Percentiles rank a stretch among this genome's conserved stretches.
Evolutionary conservation across 1,140 invertebrate species (phyloP).

Genomic region (Battus philenor): DNA sequence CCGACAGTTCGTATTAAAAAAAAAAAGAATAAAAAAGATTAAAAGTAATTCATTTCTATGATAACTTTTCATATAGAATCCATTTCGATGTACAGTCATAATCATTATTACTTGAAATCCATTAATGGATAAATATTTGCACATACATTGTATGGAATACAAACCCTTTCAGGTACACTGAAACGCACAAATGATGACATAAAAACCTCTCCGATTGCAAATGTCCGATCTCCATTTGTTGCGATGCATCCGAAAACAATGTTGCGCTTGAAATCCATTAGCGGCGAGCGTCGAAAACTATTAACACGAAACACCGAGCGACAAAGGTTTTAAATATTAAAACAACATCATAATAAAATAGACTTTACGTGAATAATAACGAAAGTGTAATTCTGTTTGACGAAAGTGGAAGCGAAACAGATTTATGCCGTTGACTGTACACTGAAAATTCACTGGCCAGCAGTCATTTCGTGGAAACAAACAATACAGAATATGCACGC

Average conservation of each 20-base stretch:
- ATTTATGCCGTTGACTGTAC: conserved; percentile 16
- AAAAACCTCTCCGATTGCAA: conserved; percentile 40
- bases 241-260: conserved; percentile 56
- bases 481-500: conserved; percentile 40
- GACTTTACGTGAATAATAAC: not conserved
- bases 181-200: conserved; percentile 18
- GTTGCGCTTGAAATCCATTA: conserved; percentile 61
- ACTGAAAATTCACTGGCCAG: conserved; percentile 41
- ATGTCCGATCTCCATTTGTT: conserved; percentile 52
- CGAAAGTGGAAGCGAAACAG: not conserved
- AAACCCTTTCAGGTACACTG: conserved; percentile 3
- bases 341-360: not conserved
- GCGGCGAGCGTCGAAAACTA: conserved; percentile 39
- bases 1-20: too few species aligned
- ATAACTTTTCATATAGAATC: too few species aligned
- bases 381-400: conserved; percentile 9
- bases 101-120: too few species aligned
- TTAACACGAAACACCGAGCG: conserved; percentile 23
- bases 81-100: too few species aligned
- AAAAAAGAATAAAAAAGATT: too few species aligned
- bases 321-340: conserved; percentile 3
- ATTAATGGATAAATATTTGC: too few species aligned
- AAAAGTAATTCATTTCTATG: too few species aligned
- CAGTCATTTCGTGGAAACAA: conserved; percentile 38
- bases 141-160: too few species aligned